Evolutionary conservation across 2,113 vertebrate genomes (phyloP), one percentile per base, ranked within the genome.

Genomic region (Ophthalmolycus amberensis): DNA sequence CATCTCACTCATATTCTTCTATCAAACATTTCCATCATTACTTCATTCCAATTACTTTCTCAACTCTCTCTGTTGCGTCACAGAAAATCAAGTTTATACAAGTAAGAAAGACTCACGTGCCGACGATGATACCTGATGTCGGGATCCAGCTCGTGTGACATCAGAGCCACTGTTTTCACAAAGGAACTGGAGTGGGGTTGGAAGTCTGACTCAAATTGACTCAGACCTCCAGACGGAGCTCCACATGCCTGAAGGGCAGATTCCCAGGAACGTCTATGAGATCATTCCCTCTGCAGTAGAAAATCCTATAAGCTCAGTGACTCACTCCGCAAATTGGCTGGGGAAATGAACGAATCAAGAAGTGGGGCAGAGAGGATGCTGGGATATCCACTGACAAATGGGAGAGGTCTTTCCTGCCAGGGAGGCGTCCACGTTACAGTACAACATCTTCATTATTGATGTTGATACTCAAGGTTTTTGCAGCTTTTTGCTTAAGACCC

Each of bases 231-330:
- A 87, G 64, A 82, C 76, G 59, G 73, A 78, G 79, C 71, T 63
- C n/a, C 80, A 67, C 79, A 83, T 48, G 85, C 70, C 78, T 85
- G 46, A 86, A 56, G 74, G 69, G 74, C 70, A 82, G 27, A 85
- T 62, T 80, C 80, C 27, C 72, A 77, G 82, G 83, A 90, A 91
- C 89, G 80, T 81, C 83, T 76, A 25, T 94, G 93, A 94, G 85
- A 58, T 93, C 91, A 93, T 88, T 5, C 62, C 38, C 58, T 80
- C 70, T 11, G 11, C 79, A 58, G 78, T 0, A 83, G 44, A 83
- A 85, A 80, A 73, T 25, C 25, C 25, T 25, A 25, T 25, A 4
- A 82, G 75, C 78, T 68, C 50, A 14, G 67, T 87, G 85, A 86
- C 77, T 91, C 88, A 82, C 46, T 46, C 50, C n/a, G 14, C 64